phyloP scores from a whole-genome alignment of 2,113 vertebrate genomes.

The Fulica atra region DNA sequence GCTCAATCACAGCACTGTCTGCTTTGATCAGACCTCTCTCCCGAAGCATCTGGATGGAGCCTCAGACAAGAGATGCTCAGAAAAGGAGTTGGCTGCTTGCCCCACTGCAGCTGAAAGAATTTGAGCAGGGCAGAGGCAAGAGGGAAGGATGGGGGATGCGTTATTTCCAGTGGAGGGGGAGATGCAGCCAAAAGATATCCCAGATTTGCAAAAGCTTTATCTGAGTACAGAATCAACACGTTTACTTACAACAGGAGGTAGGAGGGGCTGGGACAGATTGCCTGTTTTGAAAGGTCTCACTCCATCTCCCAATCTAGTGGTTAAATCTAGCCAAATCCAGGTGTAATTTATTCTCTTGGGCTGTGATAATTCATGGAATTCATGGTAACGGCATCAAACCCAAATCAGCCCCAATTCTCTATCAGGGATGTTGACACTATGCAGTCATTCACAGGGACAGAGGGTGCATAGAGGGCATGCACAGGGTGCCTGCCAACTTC shows the following conservation, averaged over 20 bases:
- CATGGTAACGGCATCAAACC: background rate
- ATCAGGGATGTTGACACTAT: background rate
- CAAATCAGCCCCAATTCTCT: background rate
- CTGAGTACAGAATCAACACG: accelerated
- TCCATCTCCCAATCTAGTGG: background rate
- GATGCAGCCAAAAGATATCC: background rate
- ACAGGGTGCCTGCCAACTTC: background rate
- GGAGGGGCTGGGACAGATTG: background rate
- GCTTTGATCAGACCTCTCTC: constrained; percentile 69
- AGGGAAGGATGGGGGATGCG: background rate
- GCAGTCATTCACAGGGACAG: background rate
- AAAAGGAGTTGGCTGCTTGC: constrained; percentile 69
- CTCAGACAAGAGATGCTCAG: constrained; percentile 73
- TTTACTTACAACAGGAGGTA: background rate
- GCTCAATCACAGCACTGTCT: constrained; percentile 59
- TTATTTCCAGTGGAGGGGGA: constrained; percentile 8
- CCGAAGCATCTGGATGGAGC: constrained; percentile 40
- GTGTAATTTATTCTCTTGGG: background rate
- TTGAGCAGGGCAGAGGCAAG: background rate
- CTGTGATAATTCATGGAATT: background rate
- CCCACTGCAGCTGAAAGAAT: constrained; percentile 43
- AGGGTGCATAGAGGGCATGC: accelerated
- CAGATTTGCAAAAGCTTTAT: background rate
- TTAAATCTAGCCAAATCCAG: background rate
- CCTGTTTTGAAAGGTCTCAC: background rate